Percentiles rank a stretch among this genome's conserved stretches.
These are phyloP conservation scores for Itoplectis maculator DNA, from an alignment of 2,888 invertebrate species.

Conservation along the genomic window DNA sequence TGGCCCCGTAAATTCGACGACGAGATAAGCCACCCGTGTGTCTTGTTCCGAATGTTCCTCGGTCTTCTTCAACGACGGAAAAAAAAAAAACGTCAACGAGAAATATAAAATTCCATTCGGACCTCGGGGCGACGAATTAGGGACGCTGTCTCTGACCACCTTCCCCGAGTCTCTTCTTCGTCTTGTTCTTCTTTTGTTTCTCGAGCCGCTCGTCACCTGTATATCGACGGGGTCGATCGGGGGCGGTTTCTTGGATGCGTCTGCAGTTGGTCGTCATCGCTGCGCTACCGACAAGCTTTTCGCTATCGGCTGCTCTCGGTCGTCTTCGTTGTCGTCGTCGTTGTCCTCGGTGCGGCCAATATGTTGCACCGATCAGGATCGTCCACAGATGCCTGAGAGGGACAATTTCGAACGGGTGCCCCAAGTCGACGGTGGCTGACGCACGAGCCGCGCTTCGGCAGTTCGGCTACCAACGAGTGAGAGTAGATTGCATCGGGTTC, in stretches of 20 bases:
- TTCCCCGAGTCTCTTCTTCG: constrained; percentile 44
- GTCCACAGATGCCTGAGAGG: constrained; percentile 64
- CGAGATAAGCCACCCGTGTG: too few species aligned
- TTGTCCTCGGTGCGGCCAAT: background rate
- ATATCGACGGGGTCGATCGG: constrained; percentile 65
- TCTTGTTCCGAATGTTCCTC: too few species aligned
- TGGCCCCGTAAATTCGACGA: too few species aligned
- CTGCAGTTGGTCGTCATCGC: constrained; percentile 57
- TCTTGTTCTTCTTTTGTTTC: too few species aligned
- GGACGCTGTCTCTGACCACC: constrained; percentile 58
- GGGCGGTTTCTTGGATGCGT: constrained; percentile 64
- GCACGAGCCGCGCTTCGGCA: constrained; percentile 51
- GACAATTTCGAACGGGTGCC: constrained; percentile 59
- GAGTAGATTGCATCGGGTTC: constrained; percentile 60
- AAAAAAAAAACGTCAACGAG: constrained; percentile 13
- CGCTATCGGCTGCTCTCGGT: background rate
- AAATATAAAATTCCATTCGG: background rate
- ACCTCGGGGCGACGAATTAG: constrained; percentile 32
- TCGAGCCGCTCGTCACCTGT: too few species aligned
- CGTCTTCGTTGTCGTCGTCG: constrained; percentile 34
- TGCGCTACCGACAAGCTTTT: constrained; percentile 54
- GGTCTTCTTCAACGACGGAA: too few species aligned
- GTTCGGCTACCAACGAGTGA: constrained; percentile 13
- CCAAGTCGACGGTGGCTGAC: constrained; percentile 41
- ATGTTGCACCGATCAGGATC: constrained; percentile 32